Evolutionary conservation across 2,888 invertebrate genomes (phyloP).

Genomic region (Pogonocherus hispidulus): DNA sequence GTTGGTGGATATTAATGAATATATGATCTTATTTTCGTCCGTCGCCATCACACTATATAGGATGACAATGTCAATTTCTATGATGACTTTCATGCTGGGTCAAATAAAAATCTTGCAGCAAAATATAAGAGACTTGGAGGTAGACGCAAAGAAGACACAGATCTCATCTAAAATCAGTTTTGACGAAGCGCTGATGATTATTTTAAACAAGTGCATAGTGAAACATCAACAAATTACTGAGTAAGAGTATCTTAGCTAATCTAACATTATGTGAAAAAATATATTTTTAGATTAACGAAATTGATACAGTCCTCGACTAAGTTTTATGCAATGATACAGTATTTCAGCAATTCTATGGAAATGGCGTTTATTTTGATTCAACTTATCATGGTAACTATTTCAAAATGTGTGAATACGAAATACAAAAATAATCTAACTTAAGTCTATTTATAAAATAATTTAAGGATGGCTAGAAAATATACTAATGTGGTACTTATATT

Average conservation of each 20-base stretch:
- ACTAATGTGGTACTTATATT: too few relatives aligned
- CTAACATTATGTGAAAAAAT: too few relatives aligned
- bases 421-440: too few relatives aligned
- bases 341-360: slow-evolving; percentile 34
- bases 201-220: background rate
- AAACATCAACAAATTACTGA: slow-evolving; percentile 30
- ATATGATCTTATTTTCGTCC: slow-evolving; percentile 14
- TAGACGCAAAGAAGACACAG: background rate
- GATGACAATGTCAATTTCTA: slow-evolving; percentile 24
- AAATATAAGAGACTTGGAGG: slow-evolving; percentile 13
- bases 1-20: slow-evolving; percentile 30
- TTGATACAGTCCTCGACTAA: slow-evolving; percentile 26
- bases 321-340: slow-evolving; percentile 25
- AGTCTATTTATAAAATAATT: too few relatives aligned
- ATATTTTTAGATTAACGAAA: slow-evolving; percentile 34
- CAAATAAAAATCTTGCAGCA: slow-evolving; percentile 35
- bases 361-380: slow-evolving; percentile 35
- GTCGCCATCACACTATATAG: slow-evolving; percentile 30
- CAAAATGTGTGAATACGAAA: too few relatives aligned
- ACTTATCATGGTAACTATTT: too few relatives aligned
- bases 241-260: slow-evolving; percentile 11
- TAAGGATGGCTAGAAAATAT: too few relatives aligned
- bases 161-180: background rate
- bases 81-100: slow-evolving; percentile 19
- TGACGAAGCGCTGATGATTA: background rate